These are phyloP conservation scores for Bergia sp. DNA, from an alignment of 92 coral and sea anemone genomes.

Conservation along the genomic window DNA sequence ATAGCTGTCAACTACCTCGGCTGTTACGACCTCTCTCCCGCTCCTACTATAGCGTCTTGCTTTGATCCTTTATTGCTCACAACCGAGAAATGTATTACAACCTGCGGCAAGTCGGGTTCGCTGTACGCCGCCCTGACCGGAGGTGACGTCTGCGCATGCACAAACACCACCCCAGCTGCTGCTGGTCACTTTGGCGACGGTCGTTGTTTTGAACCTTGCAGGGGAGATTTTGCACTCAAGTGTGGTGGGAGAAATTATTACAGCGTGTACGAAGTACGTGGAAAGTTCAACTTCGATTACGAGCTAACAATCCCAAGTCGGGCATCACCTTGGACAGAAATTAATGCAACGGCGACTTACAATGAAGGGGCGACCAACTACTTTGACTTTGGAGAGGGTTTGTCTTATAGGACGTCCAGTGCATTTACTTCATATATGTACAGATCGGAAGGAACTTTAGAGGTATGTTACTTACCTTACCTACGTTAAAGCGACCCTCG, in stretches of 20 bases:
- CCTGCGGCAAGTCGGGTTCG: slow-evolving; percentile 53
- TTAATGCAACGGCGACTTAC: slow-evolving; percentile 10
- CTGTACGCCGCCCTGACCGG: slow-evolving; percentile 58
- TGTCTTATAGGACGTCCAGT: not conserved
- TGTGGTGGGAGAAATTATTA: slow-evolving; percentile 65
- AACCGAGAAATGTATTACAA: slow-evolving; percentile 65
- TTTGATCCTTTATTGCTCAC: slow-evolving; percentile 32
- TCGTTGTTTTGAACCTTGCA: slow-evolving; percentile 66
- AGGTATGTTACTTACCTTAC: not conserved
- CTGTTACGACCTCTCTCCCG: slow-evolving; percentile 35
- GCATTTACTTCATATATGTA: not conserved
- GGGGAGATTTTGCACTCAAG: slow-evolving; percentile 64
- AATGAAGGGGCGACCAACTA: slow-evolving; percentile 3
- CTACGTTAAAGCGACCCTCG: no score
- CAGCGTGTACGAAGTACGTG: slow-evolving; percentile 62
- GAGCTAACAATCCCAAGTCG: slow-evolving; percentile 6
- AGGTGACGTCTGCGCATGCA: slow-evolving; percentile 64
- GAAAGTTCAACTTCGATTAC: slow-evolving; percentile 44
- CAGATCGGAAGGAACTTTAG: not conserved
- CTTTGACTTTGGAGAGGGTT: slow-evolving; percentile 33
- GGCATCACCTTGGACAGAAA: not conserved
- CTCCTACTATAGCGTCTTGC: slow-evolving; percentile 28
- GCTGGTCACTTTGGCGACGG: slow-evolving; percentile 37
- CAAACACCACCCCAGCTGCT: slow-evolving; percentile 46
- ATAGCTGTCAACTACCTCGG: slow-evolving; percentile 57